Conservation (phyloP, 2,113 vertebrate species). For the Oncorhynchus keta region DNA sequence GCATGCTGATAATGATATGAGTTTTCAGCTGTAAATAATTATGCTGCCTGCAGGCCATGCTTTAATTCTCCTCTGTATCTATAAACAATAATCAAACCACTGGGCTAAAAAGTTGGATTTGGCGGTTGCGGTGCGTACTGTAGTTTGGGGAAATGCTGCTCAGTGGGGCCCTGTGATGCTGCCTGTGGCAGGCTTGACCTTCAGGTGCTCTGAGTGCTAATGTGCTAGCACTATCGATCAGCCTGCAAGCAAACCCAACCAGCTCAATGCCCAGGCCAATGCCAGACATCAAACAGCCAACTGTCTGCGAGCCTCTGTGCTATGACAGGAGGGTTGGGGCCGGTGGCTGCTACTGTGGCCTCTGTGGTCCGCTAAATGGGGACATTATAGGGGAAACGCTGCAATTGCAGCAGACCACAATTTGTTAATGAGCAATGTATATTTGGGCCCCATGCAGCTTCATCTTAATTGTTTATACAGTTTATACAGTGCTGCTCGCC, state of each 20-base stretch:
- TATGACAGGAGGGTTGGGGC: slow-evolving; percentile 57
- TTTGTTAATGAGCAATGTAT: slow-evolving; percentile 89
- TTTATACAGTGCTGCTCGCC: slow-evolving; percentile 68
- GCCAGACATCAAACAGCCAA: slow-evolving; percentile 65
- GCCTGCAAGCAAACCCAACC: slow-evolving; percentile 70
- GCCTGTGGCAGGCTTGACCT: slow-evolving; percentile 91
- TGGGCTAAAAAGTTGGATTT: slow-evolving; percentile 83
- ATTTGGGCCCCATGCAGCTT: slow-evolving; percentile 81
- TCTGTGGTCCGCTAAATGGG: slow-evolving; percentile 85
- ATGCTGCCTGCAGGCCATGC: slow-evolving; percentile 93
- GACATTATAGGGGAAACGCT: slow-evolving; percentile 82
- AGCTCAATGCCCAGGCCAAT: slow-evolving; percentile 54
- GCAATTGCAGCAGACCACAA: slow-evolving; percentile 84
- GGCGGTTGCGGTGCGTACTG: slow-evolving; percentile 80
- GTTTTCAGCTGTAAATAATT: slow-evolving; percentile 99
- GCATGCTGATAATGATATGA: slow-evolving; percentile 98
- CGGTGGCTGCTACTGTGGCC: slow-evolving; percentile 54
- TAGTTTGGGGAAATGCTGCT: slow-evolving; percentile 61
- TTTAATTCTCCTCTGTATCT: slow-evolving; percentile 99
- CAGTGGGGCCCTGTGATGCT: slow-evolving; percentile 84
- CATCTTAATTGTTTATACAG: slow-evolving; percentile 86
- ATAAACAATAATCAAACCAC: slow-evolving; percentile 99
- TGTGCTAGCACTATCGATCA: slow-evolving; percentile 83
- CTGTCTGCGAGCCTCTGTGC: not conserved
- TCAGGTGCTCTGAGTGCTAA: slow-evolving; percentile 82